Base-by-base conservation (phyloP, 2,797 vertebrate genomes). In the Tenualosa thibaudeaui region DNA sequence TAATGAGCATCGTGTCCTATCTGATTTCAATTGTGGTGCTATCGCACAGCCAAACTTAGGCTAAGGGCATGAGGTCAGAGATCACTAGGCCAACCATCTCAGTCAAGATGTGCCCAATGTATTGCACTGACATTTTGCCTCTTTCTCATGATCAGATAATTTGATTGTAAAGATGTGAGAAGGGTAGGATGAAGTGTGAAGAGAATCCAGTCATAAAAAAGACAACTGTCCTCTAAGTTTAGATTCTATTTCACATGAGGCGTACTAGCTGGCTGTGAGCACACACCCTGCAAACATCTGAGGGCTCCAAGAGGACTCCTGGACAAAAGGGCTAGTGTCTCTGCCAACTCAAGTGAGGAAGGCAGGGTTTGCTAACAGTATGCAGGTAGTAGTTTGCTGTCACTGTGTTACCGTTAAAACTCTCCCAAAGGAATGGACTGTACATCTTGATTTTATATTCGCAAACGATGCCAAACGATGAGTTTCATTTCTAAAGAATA, bases 191-290 rank as follows among this genome's bases (percentile, higher is more conserved):
- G 82, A 87, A 68, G 68, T 81, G 58, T 50, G 54, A 51, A 71
- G 84, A 84, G 31, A 31, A 31, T 31, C 31, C 1, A 75, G 82
- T 83, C 86, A 86, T 86, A 85, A 86, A 89, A 31, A 86, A 86
- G 78, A 78, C 88, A 84, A 89, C 86, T 87, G 85, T 85, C 62
- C 81, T 85, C 86, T 83, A 84, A 87, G 81, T 87, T 87, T 88
- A 88, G 68, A 87, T 88, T 87, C 86, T 86, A 54, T 83, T 84
- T 56, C 86, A 88, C 84, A 86, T 88, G 87, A 84, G 86, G 82
- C 82, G 71, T 82, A 31, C 65, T 51, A 82, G 37, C 68, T 19
- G 37, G 31, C 17, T 82, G 78, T 60, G 24, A 81, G 82, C 75
- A 85, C 65, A 81, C 78, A 85, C 83, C 84, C 81, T 46, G 71